A percentile compares a stretch with the other conserved stretches of the same genome.
These are phyloP conservation scores for Sterna hirundo DNA, from an alignment of 2,113 vertebrate species.

Conservation along the genomic window DNA sequence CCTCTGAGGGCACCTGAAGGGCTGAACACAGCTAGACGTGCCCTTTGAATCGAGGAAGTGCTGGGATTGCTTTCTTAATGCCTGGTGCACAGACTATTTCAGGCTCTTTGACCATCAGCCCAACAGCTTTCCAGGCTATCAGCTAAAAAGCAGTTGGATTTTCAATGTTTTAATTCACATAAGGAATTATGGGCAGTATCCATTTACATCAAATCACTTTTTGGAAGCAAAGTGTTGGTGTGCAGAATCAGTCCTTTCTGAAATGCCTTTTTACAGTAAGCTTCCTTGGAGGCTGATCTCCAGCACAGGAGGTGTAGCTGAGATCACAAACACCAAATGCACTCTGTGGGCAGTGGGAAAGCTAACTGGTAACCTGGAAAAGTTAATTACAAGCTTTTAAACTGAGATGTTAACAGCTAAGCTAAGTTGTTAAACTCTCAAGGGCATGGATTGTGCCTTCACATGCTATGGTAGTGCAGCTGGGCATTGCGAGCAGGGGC, in stretches of 20 bases:
- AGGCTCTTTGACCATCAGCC: neutral
- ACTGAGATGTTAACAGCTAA: neutral
- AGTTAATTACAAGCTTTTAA: neutral
- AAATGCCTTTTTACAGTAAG: neutral
- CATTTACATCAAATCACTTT: neutral
- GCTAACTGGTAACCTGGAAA: neutral
- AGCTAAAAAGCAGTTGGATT: neutral
- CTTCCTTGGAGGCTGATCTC: neutral
- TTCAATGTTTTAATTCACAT: neutral
- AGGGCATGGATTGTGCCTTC: neutral
- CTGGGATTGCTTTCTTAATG: neutral
- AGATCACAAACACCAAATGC: neutral
- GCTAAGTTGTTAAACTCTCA: neutral
- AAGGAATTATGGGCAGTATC: neutral
- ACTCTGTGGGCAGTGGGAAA: neutral
- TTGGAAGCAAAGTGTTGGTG: neutral
- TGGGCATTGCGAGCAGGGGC: neutral
- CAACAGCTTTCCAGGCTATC: neutral
- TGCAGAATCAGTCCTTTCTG: neutral
- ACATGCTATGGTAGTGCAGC: neutral
- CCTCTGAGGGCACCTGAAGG: accelerated
- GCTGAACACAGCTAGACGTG: neutral
- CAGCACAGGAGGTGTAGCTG: neutral
- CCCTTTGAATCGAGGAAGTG: neutral
- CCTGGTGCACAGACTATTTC: neutral